Evolutionary conservation across 2,797 vertebrate species (phyloP).

Genomic region (Sciurus vulgaris): DNA sequence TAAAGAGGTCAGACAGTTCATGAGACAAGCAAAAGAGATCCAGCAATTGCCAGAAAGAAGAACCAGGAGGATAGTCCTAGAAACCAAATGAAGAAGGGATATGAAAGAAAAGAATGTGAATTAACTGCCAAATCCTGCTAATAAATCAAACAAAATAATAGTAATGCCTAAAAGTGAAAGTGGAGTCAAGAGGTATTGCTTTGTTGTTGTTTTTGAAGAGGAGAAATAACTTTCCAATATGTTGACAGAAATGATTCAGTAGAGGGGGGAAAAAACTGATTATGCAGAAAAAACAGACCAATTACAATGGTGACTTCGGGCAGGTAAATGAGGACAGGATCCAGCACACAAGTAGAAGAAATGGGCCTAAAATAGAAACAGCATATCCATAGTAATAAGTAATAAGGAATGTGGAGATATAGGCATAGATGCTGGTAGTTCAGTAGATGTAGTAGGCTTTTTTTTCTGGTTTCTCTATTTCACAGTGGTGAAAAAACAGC

Average conservation of each 20-base stretch:
- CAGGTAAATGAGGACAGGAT: background rate
- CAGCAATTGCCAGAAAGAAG: conserved; percentile 13
- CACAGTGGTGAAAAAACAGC: conserved; percentile 7
- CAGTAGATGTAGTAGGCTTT: background rate
- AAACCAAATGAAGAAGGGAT: background rate
- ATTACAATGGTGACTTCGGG: background rate
- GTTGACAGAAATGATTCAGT: background rate
- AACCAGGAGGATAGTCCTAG: background rate
- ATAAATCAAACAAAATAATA: conserved; percentile 22
- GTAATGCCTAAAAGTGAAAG: conserved; percentile 27
- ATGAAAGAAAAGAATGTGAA: background rate
- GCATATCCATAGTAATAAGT: background rate
- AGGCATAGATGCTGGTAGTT: background rate
- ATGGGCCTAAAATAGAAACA: background rate
- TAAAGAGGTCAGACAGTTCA: background rate
- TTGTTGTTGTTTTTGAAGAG: background rate
- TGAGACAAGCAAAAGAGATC: background rate
- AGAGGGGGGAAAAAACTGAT: background rate
- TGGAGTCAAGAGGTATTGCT: background rate
- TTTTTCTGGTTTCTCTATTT: conserved; percentile 13
- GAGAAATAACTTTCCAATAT: background rate
- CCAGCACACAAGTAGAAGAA: background rate
- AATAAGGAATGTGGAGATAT: background rate
- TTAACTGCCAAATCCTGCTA: background rate
- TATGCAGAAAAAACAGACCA: background rate